Evolutionary conservation across 1,140 invertebrate species (phyloP).

Genomic region (Chelonus insularis): DNA sequence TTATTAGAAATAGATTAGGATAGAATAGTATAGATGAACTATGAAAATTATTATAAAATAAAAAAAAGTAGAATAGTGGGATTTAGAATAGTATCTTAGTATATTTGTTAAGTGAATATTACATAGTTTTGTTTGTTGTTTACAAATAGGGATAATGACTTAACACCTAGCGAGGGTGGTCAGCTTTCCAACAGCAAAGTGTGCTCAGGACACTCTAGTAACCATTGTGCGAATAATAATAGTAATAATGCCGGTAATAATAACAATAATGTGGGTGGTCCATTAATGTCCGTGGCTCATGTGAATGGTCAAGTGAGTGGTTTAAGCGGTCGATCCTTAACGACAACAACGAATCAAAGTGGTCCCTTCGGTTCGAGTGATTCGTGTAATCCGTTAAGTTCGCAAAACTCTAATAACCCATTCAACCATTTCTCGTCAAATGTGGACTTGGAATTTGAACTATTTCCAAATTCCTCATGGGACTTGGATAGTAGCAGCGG

Average conservation of each 20-base stretch:
- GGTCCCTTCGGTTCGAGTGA: constrained; percentile 40
- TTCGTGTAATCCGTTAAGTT: constrained; percentile 41
- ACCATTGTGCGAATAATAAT: constrained; percentile 57
- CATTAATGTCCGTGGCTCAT: constrained; percentile 55
- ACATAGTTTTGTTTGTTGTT: constrained; percentile 42
- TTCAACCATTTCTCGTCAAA: constrained; percentile 56
- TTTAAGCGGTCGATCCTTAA: constrained; percentile 18
- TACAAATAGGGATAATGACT: constrained; percentile 56
- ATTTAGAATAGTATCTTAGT: not conserved
- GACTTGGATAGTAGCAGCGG: constrained; percentile 53
- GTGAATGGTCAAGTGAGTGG: constrained; percentile 54
- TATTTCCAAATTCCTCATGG: constrained; percentile 63
- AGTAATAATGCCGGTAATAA: constrained; percentile 53
- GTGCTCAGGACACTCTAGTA: constrained; percentile 60
- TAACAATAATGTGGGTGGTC: constrained; percentile 59
- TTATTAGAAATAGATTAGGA: too few relatives aligned
- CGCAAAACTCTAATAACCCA: constrained; percentile 43
- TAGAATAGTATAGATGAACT: not conserved
- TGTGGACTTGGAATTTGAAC: constrained; percentile 67
- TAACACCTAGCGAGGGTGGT: constrained; percentile 61
- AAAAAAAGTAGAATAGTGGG: not conserved
- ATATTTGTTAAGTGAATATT: not conserved
- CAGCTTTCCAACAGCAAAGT: constrained; percentile 60
- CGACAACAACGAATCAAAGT: constrained; percentile 34
- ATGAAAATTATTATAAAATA: not conserved